Base-by-base conservation (phyloP, 2,113 vertebrate genomes). In the Merops nubicus region DNA sequence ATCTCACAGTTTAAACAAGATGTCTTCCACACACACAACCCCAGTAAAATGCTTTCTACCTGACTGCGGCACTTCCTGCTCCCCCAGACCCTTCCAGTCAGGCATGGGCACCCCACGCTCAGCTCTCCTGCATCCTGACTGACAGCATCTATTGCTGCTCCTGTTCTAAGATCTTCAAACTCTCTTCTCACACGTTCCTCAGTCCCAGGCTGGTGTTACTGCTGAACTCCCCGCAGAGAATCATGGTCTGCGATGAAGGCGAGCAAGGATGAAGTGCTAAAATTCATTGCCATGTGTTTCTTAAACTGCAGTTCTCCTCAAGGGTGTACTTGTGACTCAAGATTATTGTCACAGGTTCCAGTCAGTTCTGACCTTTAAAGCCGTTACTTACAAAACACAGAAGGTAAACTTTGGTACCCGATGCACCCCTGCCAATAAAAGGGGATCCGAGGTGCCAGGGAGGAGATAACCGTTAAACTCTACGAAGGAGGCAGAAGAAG, bases 21-120 rank as follows among this genome's bases (percentile, higher is more conserved):
- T 11, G 14, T 43, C 69, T 76, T 47, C 5, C 40, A 53, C 42
- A 38, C n/a, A 67, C 50, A 23, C 14, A n/a, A 5, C 26, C 42
- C n/a, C 57, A 45, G 47, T 12, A 74, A 85, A 78, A 92, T 16
- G 40, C 65, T n/a, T 43, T 65, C 38, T 56, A 40, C 51, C 51
- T 63, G 79, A 34, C 36, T 56, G n/a, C 6, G 76, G 63, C 54
- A 31, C 4, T 25, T 26, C n/a, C 64, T 81, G 51, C 48, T n/a
- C 18, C 31, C 36, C n/a, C 3, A 6, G 45, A 11, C 67, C 60
- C 51, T 50, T 6, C 15, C 1, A 50, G 7, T 22, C 16, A 73
- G 28, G 63, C 14, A 20, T 5, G 45, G 50, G 42, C 42, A 36
- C 3, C 42, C 5, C 22, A 53, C 0, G 0, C 36, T 25, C 64